Evolutionary conservation across 2,113 vertebrate genomes (phyloP).

Genomic region (Chiloscyllium plagiosum): DNA sequence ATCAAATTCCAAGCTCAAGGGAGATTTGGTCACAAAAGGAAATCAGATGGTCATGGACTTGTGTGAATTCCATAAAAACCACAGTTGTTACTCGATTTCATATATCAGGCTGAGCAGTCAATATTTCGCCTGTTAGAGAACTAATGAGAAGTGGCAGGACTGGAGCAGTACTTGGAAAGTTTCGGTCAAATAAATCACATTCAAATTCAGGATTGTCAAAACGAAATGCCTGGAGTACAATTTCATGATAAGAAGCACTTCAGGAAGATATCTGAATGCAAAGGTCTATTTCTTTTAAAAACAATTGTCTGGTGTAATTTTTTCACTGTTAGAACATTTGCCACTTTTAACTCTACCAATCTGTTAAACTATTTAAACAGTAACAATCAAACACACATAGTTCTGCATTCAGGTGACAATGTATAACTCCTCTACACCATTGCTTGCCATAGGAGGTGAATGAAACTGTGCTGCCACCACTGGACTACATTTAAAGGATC

Average conservation of each 20-base stretch:
- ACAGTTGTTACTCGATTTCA: not conserved
- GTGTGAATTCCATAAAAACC: not conserved
- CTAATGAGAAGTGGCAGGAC: not conserved
- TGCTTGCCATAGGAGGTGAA: not conserved
- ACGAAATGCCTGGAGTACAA: not conserved
- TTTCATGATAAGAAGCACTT: not conserved
- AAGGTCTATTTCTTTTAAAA: not conserved
- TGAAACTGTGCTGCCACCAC: not conserved
- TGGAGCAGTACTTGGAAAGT: not conserved
- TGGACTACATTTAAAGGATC: not conserved
- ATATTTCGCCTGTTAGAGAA: not conserved
- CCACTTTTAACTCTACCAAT: not conserved
- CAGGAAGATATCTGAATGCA: not conserved
- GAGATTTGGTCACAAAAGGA: slow-evolving; percentile 13
- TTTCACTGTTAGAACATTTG: not conserved
- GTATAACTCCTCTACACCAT: not conserved
- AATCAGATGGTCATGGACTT: not conserved
- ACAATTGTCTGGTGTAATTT: not conserved
- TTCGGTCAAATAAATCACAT: not conserved
- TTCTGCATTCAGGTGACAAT: not conserved
- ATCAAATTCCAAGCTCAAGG: slow-evolving; percentile 30
- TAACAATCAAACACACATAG: not conserved
- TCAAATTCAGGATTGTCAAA: not conserved
- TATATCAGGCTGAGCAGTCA: not conserved
- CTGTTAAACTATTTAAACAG: not conserved